These are phyloP conservation scores for Lethocerus indicus DNA, from an alignment of 1,140 invertebrate genomes.

Conservation along the genomic window DNA sequence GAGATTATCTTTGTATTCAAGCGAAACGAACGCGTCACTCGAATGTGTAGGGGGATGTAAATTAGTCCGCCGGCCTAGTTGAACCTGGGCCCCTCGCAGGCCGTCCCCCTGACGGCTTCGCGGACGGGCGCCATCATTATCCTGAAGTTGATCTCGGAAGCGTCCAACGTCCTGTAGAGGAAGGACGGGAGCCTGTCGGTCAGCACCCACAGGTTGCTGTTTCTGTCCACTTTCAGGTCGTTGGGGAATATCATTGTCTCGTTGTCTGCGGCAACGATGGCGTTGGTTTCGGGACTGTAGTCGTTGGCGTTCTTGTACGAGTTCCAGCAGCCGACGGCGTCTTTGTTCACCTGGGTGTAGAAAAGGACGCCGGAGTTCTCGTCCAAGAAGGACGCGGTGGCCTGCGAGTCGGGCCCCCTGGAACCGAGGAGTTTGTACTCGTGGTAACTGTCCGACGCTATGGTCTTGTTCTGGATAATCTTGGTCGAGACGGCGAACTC, in stretches of 20 bases:
- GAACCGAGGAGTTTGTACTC: conserved; percentile 49
- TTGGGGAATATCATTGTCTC: conserved; percentile 57
- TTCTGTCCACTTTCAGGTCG: conserved; percentile 53
- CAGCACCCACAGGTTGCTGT: conserved; percentile 53
- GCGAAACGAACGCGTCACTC: no score
- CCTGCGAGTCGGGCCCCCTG: conserved; percentile 50
- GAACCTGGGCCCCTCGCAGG: no score
- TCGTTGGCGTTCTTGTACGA: conserved; percentile 29
- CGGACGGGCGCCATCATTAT: conserved; percentile 43
- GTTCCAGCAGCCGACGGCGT: conserved; percentile 61
- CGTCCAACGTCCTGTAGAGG: conserved; percentile 44
- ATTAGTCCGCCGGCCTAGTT: no score
- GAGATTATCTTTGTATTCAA: no score
- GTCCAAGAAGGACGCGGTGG: conserved; percentile 53
- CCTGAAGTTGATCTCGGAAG: conserved; percentile 50
- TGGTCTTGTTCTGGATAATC: conserved; percentile 46
- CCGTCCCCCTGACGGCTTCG: conserved; percentile 48
- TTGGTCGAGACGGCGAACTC: conserved; percentile 37
- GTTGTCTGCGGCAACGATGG: conserved; percentile 46
- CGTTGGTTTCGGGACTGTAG: conserved; percentile 20
- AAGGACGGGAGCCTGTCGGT: conserved; percentile 51
- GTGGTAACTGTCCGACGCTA: conserved; percentile 35
- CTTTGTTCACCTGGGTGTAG: conserved; percentile 54
- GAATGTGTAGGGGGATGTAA: no score
- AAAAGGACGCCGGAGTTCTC: conserved; percentile 51